Percentiles rank a stretch among this genome's conserved stretches.
These are phyloP conservation scores for Rhinichthys klamathensis DNA, from an alignment of 2,113 vertebrate genomes.

Conservation along the genomic window DNA sequence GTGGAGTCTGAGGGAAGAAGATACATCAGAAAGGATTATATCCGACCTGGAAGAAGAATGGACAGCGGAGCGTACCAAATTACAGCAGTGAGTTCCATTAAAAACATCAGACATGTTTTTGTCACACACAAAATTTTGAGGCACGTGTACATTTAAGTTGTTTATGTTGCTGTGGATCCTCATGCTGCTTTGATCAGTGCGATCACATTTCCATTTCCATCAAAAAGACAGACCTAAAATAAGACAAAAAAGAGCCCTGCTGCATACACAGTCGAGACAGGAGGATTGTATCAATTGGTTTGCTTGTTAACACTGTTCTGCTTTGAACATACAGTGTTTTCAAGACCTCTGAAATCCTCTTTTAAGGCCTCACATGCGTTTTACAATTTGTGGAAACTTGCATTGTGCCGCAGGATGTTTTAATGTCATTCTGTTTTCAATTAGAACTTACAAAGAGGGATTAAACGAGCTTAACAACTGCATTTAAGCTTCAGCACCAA, in stretches of 20 bases:
- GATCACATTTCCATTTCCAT: slow-evolving; percentile 54
- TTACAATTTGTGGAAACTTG: slow-evolving; percentile 53
- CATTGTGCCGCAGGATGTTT: slow-evolving; percentile 2
- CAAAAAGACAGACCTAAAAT: slow-evolving; percentile 49
- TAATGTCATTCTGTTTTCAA: slow-evolving; percentile 54
- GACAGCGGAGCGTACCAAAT: slow-evolving; percentile 75
- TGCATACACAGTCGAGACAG: slow-evolving; percentile 57
- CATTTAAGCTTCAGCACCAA: slow-evolving; percentile 47
- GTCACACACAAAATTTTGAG: neutral
- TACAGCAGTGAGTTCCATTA: slow-evolving; percentile 68
- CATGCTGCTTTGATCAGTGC: slow-evolving; percentile 48
- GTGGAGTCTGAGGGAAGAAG: slow-evolving; percentile 85
- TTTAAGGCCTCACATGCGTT: slow-evolving; percentile 51
- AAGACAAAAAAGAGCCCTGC: slow-evolving; percentile 37
- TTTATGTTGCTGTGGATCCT: slow-evolving; percentile 45
- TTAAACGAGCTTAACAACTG: slow-evolving; percentile 30
- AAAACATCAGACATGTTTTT: neutral
- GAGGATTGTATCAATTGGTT: slow-evolving; percentile 55
- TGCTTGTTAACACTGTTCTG: slow-evolving; percentile 64
- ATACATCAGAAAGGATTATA: slow-evolving; percentile 85
- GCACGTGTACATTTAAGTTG: slow-evolving; percentile 3
- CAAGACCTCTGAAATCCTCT: slow-evolving; percentile 56
- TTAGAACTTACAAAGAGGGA: slow-evolving; percentile 53
- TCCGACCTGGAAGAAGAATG: slow-evolving; percentile 82
- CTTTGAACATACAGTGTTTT: slow-evolving; percentile 65